A percentile compares a stretch with the other conserved stretches of the same genome.
Conservation (phyloP, 2,113 vertebrate genomes). For the Tragelaphus imberbis region DNA sequence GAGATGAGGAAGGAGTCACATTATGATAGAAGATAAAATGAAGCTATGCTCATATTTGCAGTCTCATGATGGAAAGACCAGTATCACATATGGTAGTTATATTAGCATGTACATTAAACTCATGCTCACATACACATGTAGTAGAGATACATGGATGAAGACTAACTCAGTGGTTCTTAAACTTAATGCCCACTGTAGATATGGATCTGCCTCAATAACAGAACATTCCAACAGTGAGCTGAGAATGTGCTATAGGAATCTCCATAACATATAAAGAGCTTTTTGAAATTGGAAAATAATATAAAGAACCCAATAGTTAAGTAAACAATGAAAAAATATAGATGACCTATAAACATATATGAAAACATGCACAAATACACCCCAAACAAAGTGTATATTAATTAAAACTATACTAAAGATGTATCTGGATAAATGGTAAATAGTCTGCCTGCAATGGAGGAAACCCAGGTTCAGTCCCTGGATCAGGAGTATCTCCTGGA, state of each 20-base stretch:
- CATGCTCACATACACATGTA: background rate
- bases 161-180: background rate
- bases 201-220: background rate
- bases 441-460: background rate
- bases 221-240: background rate
- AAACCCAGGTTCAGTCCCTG: background rate
- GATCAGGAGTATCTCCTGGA: background rate
- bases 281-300: background rate
- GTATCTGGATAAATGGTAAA: background rate
- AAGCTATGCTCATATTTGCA: background rate
- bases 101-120: background rate
- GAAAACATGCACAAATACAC: background rate
- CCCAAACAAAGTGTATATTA: background rate
- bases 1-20: background rate
- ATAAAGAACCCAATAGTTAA: background rate
- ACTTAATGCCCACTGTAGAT: background rate
- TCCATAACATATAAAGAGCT: background rate
- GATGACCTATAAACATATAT: background rate
- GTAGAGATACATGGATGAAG: background rate
- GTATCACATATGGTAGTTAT: background rate
- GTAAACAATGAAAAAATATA: background rate
- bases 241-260: background rate
- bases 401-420: background rate
- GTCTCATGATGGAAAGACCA: background rate
- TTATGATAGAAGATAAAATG: background rate